Conservation (phyloP, 2,113 vertebrate species). For the Bettongia penicillata region DNA sequence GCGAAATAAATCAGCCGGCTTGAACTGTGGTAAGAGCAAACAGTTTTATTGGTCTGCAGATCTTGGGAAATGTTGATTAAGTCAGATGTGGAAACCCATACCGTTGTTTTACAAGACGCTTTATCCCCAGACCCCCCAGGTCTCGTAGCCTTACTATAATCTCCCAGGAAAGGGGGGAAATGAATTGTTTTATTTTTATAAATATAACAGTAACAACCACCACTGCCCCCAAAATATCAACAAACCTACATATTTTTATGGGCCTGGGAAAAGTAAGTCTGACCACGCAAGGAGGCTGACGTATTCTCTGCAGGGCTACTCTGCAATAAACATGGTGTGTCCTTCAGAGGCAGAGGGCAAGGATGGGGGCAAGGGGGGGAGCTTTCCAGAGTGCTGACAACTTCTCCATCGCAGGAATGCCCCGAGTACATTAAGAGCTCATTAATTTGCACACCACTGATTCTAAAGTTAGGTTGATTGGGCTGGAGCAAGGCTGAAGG, state of each 20-base stretch:
- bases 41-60: conserved; percentile 72
- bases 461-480: conserved; percentile 13
- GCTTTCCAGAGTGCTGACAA: not conserved
- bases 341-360: not conserved
- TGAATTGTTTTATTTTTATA: conserved; percentile 47
- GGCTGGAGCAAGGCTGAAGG: not conserved
- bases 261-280: conserved; percentile 55
- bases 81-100: conserved; percentile 71
- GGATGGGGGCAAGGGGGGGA: not conserved
- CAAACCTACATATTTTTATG: conserved; percentile 25
- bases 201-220: conserved; percentile 20
- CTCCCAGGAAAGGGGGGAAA: conserved; percentile 61
- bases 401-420: not conserved
- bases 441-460: not conserved
- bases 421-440: not conserved
- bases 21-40: conserved; percentile 69
- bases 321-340: not conserved
- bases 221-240: too few relatives aligned
- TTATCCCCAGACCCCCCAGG: conserved; percentile 67
- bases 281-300: not conserved
- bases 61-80: conserved; percentile 76
- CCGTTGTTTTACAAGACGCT: conserved; percentile 70
- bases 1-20: conserved; percentile 76
- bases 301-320: not conserved
- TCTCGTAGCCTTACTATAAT: conserved; percentile 32